A percentile compares a stretch with the other conserved stretches of the same genome.
Conservation (phyloP, 2,888 invertebrate genomes). For the Andrena dorsata region DNA sequence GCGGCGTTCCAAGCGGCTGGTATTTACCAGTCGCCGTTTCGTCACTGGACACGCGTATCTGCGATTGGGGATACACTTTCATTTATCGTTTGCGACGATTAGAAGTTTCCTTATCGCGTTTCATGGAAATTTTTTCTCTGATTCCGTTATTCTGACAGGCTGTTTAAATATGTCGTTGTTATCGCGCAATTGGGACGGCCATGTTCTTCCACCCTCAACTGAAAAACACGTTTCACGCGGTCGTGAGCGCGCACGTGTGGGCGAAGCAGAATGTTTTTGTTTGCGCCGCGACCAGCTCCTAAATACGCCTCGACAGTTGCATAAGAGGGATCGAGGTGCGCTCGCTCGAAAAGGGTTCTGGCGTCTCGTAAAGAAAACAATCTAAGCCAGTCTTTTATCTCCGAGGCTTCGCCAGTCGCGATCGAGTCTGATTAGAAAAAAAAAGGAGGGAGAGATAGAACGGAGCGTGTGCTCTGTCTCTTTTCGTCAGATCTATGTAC, state of each 20-base stretch:
- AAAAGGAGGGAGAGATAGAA: no score
- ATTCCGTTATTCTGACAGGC: slow-evolving; percentile 32
- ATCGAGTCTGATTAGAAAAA: slow-evolving; percentile 6
- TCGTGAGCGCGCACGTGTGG: slow-evolving; percentile 60
- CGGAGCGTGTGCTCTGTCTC: neutral
- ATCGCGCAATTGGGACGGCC: slow-evolving; percentile 51
- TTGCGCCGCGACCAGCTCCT: slow-evolving; percentile 49
- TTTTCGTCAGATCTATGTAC: neutral
- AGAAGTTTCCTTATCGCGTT: slow-evolving; percentile 34
- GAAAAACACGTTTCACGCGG: slow-evolving; percentile 61
- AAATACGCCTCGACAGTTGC: slow-evolving; percentile 53
- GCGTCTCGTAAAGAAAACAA: slow-evolving; percentile 19
- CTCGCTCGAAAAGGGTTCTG: slow-evolving; percentile 32
- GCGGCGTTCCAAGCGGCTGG: neutral
- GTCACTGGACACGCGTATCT: neutral
- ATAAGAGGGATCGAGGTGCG: slow-evolving; percentile 55
- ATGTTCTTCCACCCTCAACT: slow-evolving; percentile 41
- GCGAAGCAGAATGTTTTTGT: slow-evolving; percentile 64
- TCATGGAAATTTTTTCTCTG: slow-evolving; percentile 43
- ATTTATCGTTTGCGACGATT: slow-evolving; percentile 17
- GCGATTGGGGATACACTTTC: neutral
- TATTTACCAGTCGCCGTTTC: neutral
- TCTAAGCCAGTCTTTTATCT: neutral
- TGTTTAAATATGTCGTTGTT: slow-evolving; percentile 44
- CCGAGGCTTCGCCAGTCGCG: neutral